Conservation (phyloP, 2,888 invertebrate genomes). For the Fragum whitleyi region DNA sequence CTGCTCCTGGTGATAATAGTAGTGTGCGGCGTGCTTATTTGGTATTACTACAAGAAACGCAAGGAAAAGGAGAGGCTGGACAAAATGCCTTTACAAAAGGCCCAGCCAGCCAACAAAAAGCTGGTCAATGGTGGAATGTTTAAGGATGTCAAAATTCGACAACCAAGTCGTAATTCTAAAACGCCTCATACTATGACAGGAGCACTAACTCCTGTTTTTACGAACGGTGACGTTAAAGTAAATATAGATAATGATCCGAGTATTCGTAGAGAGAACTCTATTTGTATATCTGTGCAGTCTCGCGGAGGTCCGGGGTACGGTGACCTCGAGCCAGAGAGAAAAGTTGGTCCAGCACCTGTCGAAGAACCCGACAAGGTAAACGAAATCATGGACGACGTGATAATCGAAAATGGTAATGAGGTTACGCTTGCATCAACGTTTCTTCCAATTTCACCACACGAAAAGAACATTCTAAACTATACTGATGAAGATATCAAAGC, state of each 20-base stretch:
- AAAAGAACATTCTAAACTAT: slow-evolving; percentile 53
- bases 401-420: slow-evolving; percentile 56
- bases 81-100: slow-evolving; percentile 48
- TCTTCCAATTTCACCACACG: slow-evolving; percentile 56
- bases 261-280: slow-evolving; percentile 62
- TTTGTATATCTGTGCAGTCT: slow-evolving; percentile 58
- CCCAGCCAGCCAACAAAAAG: slow-evolving; percentile 60
- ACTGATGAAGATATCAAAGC: slow-evolving; percentile 57
- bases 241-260: slow-evolving; percentile 44
- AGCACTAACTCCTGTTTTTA: slow-evolving; percentile 25
- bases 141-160: slow-evolving; percentile 30
- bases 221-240: slow-evolving; percentile 57
- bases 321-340: slow-evolving; percentile 34
- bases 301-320: slow-evolving; percentile 53
- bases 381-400: slow-evolving; percentile 45
- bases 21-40: slow-evolving; percentile 49
- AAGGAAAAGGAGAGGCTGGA: slow-evolving; percentile 43
- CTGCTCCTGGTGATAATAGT: slow-evolving; percentile 45
- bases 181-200: slow-evolving; percentile 23
- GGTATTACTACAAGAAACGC: slow-evolving; percentile 62
- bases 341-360: slow-evolving; percentile 50
- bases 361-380: slow-evolving; percentile 64
- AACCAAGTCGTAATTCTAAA: slow-evolving; percentile 37
- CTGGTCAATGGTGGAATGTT: slow-evolving; percentile 55
- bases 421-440: slow-evolving; percentile 59